phyloP scores from a whole-genome alignment of 35 echinoderm and acorn worm species.

The Ophiothrix spiculata region DNA sequence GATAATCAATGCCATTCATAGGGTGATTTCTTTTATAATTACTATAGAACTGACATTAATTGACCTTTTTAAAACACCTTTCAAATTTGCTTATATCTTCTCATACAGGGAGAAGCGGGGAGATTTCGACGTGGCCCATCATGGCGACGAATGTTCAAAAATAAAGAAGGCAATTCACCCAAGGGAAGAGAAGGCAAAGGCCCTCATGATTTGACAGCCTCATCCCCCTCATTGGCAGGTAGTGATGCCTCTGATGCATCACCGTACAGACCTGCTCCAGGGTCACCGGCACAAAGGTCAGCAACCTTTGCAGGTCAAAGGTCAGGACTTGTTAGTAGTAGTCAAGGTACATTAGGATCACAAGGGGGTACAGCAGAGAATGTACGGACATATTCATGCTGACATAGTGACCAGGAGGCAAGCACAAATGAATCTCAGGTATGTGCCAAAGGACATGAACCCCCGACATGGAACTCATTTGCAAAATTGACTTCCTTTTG shows the following conservation, averaged over 20 bases:
- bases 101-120: slow-evolving; percentile 66
- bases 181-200: slow-evolving; percentile 65
- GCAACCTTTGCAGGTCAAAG: slow-evolving; percentile 46
- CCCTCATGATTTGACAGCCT: background rate
- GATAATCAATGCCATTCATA: background rate
- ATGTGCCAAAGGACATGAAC: background rate
- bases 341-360: background rate
- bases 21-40: background rate
- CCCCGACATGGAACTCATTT: no score
- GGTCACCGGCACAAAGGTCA: slow-evolving; percentile 50
- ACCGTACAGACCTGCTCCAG: slow-evolving; percentile 55
- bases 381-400: slow-evolving; percentile 87
- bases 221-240: slow-evolving; percentile 36
- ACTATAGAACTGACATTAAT: background rate
- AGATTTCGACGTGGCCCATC: slow-evolving; percentile 89
- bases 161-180: slow-evolving; percentile 64
- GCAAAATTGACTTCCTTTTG: no score
- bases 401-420: slow-evolving; percentile 26
- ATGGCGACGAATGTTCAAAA: slow-evolving; percentile 90
- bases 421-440: slow-evolving; percentile 35
- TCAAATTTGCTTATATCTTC: background rate
- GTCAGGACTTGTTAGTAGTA: background rate
- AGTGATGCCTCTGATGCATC: slow-evolving; percentile 45
- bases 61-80: background rate
- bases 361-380: slow-evolving; percentile 33